Base-by-base conservation (phyloP, 35 echinoderm and acorn worm species). In the Holothuria glaberrima region DNA sequence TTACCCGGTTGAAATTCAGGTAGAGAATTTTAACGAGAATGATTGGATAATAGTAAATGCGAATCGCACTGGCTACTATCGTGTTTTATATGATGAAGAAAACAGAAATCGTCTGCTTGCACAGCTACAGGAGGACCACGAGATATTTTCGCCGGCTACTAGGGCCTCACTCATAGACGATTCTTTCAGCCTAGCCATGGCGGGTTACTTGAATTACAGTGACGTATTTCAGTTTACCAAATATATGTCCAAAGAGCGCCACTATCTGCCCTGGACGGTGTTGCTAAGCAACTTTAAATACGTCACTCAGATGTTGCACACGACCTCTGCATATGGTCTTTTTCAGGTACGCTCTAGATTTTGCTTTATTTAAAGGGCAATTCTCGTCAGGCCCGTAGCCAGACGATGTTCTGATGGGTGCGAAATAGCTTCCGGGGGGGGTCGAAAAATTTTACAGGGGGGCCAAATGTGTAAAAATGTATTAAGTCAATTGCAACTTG, bases 201-300 rank as follows among this genome's bases (percentile, higher is more conserved):
- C 92, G 14, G 95, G 92, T 38, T 82, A 86, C 1, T 35, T 97
- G 77, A 80, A 83, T 58, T 82, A 97, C 25, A 75, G 70, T 48
- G 90, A 67, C 6, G 74, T 89, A 19, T 82, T 97, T 17, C 83
- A 92, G 22, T 62, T 97, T 28, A 92, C 90, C 4, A 66, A 59
- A 14, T 97, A 97, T 45, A 63, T 97, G 61, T 82, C 56, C n/a
- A 68, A 91, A 58, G 95, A 97, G 79, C 94, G 89, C 48, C 83
- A 97, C 31, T 91, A 89, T 67, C 85, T 97, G 9, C 92, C 95
- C 22, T 97, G 95, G 95, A 61, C 22, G 19, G 86, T 85, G 4
- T 66, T 91, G 57, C 34, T 88, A 31, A 68, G 25, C 45, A 86
- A 68, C 28, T 54, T 87, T n/a, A 88, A 61, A 30, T 97, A 97